phyloP scores from a whole-genome alignment of 2,113 vertebrate species.

The Orientallactaga bullata region DNA sequence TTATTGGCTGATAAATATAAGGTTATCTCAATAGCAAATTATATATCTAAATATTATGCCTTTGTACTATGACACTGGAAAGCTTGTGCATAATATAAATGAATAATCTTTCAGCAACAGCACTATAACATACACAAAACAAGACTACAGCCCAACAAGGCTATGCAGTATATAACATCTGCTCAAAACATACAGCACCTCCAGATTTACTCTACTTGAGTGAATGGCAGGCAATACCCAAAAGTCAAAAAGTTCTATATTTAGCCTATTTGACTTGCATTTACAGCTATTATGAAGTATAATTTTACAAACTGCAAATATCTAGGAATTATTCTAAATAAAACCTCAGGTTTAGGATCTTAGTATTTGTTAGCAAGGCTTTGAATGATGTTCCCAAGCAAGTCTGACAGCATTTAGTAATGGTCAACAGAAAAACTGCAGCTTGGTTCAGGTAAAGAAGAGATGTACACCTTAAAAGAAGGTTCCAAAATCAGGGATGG shows the following conservation, averaged over 20 bases:
- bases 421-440: too few relatives aligned
- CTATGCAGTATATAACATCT: neutral
- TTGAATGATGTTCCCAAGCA: neutral
- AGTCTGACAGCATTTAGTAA: neutral
- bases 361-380: neutral
- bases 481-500: neutral
- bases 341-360: neutral
- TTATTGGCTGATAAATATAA: neutral
- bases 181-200: neutral
- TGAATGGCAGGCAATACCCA: neutral
- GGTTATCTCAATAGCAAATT: neutral
- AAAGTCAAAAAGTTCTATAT: neutral
- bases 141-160: neutral
- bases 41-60: neutral
- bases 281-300: neutral
- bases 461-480: neutral
- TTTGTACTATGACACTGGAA: neutral
- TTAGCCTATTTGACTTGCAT: neutral
- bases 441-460: neutral
- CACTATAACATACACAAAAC: neutral
- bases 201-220: neutral
- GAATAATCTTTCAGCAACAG: neutral
- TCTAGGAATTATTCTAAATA: neutral
- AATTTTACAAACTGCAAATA: neutral
- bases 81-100: neutral